Evolutionary conservation across 2,888 invertebrate genomes (phyloP), one percentile per base, ranked within the genome.

Genomic region (Apotomis capreana): DNA sequence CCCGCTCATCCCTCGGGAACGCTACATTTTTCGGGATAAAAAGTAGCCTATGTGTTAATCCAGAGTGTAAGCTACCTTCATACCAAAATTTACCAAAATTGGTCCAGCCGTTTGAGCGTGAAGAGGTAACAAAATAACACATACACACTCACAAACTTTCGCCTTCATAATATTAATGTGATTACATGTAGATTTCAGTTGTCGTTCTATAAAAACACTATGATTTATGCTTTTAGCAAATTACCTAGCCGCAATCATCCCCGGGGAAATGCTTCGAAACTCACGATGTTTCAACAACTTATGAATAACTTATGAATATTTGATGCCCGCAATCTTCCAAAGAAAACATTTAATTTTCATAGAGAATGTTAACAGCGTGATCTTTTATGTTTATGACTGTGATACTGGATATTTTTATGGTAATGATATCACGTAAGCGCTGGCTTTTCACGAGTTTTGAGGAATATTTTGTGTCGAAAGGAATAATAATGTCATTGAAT

Each of bases 301-400:
- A 26, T 26, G 26, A 26, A 26, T 26, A 64, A 36, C 57, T 51
- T 60, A 61, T 70, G 70, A 70, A 70, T 70, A 70, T 65, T 70
- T 55, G 54, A 54, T 60, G 49, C 55, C 46, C 44, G 64, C 40
- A 4, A 52, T 26, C 61, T 44, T 55, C 40, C 44, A 12, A 55
- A 49, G 26, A 57, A 36, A 59, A 54, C 37, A 54, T 13, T 54
- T 9, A 12, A 15, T 37, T 26, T 60, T 37, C 59, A 65, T 10
- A 65, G 44, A 59, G 59, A 65, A 65, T 37, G 37, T 26, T 15
- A 63, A 64, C 37, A 57, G 40, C 40, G 5, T 6, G n/a, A 37
- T 62, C 13, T 15, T 52, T 46, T 46, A 37, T 62, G 46, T 69
- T 49, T 57, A 69, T 54, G 8, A 44, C 12, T 52, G 55, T 49